phyloP scores from a whole-genome alignment of 1,140 invertebrate species.

The Kradibia gibbosae region DNA sequence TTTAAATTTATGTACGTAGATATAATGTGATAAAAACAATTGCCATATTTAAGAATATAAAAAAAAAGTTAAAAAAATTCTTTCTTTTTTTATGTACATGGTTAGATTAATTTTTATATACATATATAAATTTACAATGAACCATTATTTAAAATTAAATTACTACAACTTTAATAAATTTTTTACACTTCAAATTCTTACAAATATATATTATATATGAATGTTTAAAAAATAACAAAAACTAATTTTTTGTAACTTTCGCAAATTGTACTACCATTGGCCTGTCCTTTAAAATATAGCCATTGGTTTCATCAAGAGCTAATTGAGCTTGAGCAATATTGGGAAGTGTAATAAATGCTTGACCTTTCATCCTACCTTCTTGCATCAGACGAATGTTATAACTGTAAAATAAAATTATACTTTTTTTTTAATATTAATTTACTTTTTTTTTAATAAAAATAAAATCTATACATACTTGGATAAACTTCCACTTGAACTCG shows the following conservation, averaged over 20 bases:
- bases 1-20: slow-evolving; percentile 13
- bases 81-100: slow-evolving; percentile 1
- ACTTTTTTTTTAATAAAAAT: neutral
- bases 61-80: neutral
- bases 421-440: slow-evolving; percentile 2
- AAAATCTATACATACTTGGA: slow-evolving; percentile 68
- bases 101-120: slow-evolving; percentile 18
- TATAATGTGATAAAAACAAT: slow-evolving; percentile 1
- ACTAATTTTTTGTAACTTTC: slow-evolving; percentile 70
- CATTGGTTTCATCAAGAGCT: slow-evolving; percentile 90
- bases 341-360: slow-evolving; percentile 91
- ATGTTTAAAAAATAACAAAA: slow-evolving; percentile 12
- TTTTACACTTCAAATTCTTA: neutral
- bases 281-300: slow-evolving; percentile 89
- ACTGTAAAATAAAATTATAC: slow-evolving; percentile 54
- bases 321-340: slow-evolving; percentile 79
- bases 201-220: slow-evolving; percentile 34
- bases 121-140: neutral
- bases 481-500: slow-evolving; percentile 71
- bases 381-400: slow-evolving; percentile 94
- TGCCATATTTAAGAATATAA: neutral
- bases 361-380: slow-evolving; percentile 96
- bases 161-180: slow-evolving; percentile 9
- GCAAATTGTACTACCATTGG: slow-evolving; percentile 94
- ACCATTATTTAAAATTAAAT: slow-evolving; percentile 14